Evolutionary conservation across 2,797 vertebrate genomes (phyloP), one percentile per base, ranked within the genome.

Genomic region (Leptodactylus fallax): DNA sequence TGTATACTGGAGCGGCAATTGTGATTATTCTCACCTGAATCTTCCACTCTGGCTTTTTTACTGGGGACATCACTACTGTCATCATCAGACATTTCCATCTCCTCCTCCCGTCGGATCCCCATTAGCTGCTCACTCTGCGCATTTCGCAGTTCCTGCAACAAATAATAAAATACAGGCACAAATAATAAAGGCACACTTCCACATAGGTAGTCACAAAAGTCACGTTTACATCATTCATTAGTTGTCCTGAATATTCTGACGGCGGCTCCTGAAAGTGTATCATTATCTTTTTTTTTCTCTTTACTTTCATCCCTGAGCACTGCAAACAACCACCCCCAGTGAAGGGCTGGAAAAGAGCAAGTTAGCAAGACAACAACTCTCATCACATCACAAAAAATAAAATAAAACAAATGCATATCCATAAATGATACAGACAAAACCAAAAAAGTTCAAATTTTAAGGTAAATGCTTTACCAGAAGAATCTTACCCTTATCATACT

Each of bases 61-160:
- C 93, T 95, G 58, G 97, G 96, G 85, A 94, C 96, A 91, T 97
- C 96, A 45, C 95, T 95, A 1, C 91, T 95, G 88, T 99, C 98
- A 19, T 98, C 97, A 36, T 99, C 98, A 0, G 98, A 99, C 98
- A 99, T 98, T 93, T 99, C 98, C 98, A 99, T 99, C 91, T 99
- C 98, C 91, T 99, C 98, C 91, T 99, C 98, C 0, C 97, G 94
- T 0, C 98, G 95, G 90, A 98, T 98, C 80, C 97, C 97, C 98
- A 98, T 98, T 90, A 99, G 96, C 88, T 99, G 98, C 85, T 99
- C 98, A 19, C 97, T 98, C 91, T 99, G 97, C 86, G 97, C 98
- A 6, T 97, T 97, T 89, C 97, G 96, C 90, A 99, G 95, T 92
- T 99, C 98, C 98, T 99, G 94, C 82, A 95, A 94, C 63, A 56